Percentiles rank a stretch among this genome's conserved stretches.
These are phyloP conservation scores for Heliopora coerulea DNA, from an alignment of 92 coral and sea anemone species.

Conservation along the genomic window DNA sequence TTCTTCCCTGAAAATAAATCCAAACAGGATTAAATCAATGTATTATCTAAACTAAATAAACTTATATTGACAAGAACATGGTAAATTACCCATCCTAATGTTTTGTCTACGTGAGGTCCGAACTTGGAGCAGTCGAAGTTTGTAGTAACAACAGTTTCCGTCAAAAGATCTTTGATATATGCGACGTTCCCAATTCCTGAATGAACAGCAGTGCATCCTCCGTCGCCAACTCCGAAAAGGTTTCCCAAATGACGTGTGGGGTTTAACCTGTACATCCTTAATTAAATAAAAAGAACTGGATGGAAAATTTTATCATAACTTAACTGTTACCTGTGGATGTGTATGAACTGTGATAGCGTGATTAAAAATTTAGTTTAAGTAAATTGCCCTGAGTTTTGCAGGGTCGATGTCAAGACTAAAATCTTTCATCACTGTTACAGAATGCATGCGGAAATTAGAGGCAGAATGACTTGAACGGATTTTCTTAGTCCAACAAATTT, in stretches of 20 bases:
- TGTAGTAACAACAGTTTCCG: not conserved
- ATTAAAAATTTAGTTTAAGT: no score
- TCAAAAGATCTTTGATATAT: not conserved
- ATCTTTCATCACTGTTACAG: no score
- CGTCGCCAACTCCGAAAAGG: not conserved
- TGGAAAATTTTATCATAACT: no score
- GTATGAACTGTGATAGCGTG: no score
- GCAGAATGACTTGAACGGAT: no score
- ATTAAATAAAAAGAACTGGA: no score
- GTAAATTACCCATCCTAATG: conserved; percentile 9
- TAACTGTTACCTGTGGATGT: no score
- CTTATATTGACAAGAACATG: not conserved
- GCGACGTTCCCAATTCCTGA: conserved; percentile 13
- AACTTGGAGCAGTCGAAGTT: conserved; percentile 15
- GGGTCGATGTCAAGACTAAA: no score
- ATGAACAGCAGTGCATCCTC: conserved; percentile 10
- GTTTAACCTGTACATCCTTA: conserved; percentile 11
- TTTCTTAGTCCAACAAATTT: no score
- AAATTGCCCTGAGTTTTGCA: no score
- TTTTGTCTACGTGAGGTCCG: not conserved
- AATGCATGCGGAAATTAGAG: no score
- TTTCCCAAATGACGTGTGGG: not conserved
- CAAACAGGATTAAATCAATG: not conserved
- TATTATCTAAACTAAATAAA: not conserved
- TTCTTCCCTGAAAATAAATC: conserved; percentile 1